phyloP scores from a whole-genome alignment of 1,140 invertebrate genomes.

The Gryllus bimaculatus region DNA sequence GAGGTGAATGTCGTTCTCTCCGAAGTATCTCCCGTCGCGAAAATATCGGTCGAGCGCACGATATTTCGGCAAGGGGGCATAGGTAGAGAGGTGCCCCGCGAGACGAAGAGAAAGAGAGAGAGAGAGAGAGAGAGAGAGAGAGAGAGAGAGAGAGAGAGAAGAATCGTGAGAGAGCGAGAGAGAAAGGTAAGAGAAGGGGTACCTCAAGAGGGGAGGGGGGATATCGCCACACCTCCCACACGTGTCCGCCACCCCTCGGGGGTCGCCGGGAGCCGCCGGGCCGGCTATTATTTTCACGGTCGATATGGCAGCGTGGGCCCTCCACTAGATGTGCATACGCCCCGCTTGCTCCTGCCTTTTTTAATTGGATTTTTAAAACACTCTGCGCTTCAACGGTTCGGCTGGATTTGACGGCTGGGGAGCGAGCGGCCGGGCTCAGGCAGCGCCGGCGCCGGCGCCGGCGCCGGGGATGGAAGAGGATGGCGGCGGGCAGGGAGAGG shows the following conservation, averaged over 20 bases:
- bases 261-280: background rate
- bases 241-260: background rate
- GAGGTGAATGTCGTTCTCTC: background rate
- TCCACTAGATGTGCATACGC: slow-evolving; percentile 8
- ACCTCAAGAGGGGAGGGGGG: background rate
- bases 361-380: slow-evolving; percentile 17
- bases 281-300: slow-evolving; percentile 10
- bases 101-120: too few species aligned
- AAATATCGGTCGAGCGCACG: background rate
- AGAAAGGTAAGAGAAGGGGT: too few species aligned
- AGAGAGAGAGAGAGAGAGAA: too few species aligned
- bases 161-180: too few species aligned
- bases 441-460: background rate
- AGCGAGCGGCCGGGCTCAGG: background rate
- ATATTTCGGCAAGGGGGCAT: too few species aligned
- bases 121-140: too few species aligned
- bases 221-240: background rate
- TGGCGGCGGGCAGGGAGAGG: slow-evolving; percentile 6
- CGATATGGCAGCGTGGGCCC: slow-evolving; percentile 1
- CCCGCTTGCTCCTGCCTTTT: slow-evolving; percentile 13
- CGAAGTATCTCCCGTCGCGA: background rate
- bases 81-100: too few species aligned
- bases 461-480: background rate
- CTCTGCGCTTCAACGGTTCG: slow-evolving; percentile 9
- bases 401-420: slow-evolving; percentile 12